Conservation (phyloP, 2,888 invertebrate species). For the Pachliopta kotzebuea region DNA sequence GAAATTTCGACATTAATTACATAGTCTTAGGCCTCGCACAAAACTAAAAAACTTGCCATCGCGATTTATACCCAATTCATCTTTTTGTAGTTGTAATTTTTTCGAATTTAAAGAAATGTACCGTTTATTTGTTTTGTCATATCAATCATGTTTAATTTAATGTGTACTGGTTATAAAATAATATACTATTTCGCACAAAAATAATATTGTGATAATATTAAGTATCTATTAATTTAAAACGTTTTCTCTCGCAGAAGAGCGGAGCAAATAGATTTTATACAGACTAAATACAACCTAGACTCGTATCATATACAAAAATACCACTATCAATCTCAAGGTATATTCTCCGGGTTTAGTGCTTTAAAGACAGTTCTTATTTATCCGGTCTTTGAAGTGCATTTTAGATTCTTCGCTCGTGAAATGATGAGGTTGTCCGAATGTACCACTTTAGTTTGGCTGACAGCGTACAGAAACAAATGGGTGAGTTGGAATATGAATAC, state of each 20-base stretch:
- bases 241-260: constrained; percentile 44
- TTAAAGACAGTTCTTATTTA: constrained; percentile 64
- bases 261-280: constrained; percentile 56
- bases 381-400: constrained; percentile 80
- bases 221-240: no score
- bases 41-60: no score
- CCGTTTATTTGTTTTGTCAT: no score
- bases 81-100: no score
- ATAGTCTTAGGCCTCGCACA: no score
- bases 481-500: constrained; percentile 38
- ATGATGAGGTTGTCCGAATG: constrained; percentile 79
- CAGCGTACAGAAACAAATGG: constrained; percentile 67
- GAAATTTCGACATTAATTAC: no score
- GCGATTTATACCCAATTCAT: no score
- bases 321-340: constrained; percentile 44
- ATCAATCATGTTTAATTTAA: no score
- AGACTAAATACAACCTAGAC: constrained; percentile 57
- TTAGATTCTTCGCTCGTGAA: constrained; percentile 81
- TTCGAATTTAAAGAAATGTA: no score
- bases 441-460: constrained; percentile 58
- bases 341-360: constrained; percentile 45
- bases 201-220: no score
- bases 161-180: no score
- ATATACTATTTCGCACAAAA: no score
- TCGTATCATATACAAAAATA: constrained; percentile 56